Evolutionary conservation across 1,140 invertebrate species (phyloP).

Genomic region (Bombus confusus): DNA sequence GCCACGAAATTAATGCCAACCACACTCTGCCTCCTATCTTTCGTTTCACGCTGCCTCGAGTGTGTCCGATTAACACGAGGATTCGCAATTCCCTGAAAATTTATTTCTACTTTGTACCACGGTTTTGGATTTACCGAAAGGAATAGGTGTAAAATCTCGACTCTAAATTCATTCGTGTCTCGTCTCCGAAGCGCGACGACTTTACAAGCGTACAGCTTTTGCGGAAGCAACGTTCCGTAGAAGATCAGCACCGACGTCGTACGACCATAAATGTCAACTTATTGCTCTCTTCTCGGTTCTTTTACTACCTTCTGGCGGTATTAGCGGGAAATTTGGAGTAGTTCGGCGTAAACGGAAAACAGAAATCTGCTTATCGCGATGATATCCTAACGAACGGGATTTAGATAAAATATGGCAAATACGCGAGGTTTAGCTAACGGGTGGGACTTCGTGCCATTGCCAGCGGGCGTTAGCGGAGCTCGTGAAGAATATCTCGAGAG

Average conservation of each 20-base stretch:
- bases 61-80: not conserved
- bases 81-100: not conserved
- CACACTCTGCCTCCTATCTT: not conserved
- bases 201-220: no score
- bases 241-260: no score
- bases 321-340: not conserved
- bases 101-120: not conserved
- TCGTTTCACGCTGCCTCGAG: not conserved
- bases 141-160: not conserved
- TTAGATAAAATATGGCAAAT: conserved; percentile 55
- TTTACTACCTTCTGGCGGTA: no score
- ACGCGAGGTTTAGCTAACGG: no score
- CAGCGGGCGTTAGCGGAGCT: conserved; percentile 13
- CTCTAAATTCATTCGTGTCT: no score
- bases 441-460: conserved; percentile 7
- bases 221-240: no score
- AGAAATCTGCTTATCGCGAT: conserved; percentile 27
- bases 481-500: conserved; percentile 51
- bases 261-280: no score
- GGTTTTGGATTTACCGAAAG: not conserved
- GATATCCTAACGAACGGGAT: conserved; percentile 23
- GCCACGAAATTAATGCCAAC: not conserved
- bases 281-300: no score
- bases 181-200: no score
- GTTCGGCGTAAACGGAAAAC: not conserved